Percentiles rank a stretch among this genome's conserved stretches.
Conservation (phyloP, 2,888 invertebrate species). For the Eudemis profundana region DNA sequence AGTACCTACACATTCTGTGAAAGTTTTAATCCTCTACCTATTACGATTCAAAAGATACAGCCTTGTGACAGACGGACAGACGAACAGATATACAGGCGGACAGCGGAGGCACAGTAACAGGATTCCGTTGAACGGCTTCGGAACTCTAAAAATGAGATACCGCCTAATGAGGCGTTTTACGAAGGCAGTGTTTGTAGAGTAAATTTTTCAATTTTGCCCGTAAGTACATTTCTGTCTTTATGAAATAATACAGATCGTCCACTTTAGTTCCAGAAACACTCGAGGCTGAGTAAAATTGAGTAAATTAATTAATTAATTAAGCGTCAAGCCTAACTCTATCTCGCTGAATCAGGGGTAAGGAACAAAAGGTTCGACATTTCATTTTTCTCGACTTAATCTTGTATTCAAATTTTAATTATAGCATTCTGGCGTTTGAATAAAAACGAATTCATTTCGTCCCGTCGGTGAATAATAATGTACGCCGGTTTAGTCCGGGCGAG, state of each 20-base stretch:
- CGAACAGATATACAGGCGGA: too few species aligned
- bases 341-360: constrained; percentile 55
- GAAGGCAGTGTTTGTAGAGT: too few species aligned
- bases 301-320: constrained; percentile 34
- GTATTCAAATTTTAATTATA: constrained; percentile 85
- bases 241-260: neutral
- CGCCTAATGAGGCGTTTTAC: too few species aligned
- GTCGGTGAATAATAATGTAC: constrained; percentile 80
- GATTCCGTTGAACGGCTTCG: too few species aligned
- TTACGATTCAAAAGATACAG: too few species aligned
- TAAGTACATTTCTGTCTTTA: too few species aligned
- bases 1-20: too few species aligned
- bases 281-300: constrained; percentile 3
- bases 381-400: constrained; percentile 80
- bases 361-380: constrained; percentile 67
- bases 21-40: too few species aligned
- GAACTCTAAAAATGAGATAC: too few species aligned
- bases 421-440: constrained; percentile 83
- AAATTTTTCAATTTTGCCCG: too few species aligned
- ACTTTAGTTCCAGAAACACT: constrained; percentile 2
- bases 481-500: constrained; percentile 59
- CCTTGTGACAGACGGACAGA: too few species aligned
- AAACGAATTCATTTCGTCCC: constrained; percentile 79
- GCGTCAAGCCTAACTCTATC: constrained; percentile 46
- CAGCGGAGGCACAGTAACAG: too few species aligned